Evolutionary conservation across 2,113 vertebrate species (phyloP).

Genomic region (Rhynchomys soricoides): DNA sequence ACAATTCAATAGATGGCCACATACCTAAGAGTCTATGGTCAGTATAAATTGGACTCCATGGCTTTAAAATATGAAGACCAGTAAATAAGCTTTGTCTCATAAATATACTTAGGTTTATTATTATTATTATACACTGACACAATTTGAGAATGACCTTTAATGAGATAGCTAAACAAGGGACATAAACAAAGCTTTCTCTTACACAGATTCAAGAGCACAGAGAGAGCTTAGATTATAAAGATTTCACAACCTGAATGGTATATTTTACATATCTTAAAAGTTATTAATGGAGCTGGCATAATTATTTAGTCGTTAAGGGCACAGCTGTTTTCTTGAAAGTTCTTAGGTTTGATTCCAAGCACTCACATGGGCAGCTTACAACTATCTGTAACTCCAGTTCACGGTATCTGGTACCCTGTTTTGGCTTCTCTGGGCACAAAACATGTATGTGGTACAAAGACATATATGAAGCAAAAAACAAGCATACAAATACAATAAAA

Average conservation of each 20-base stretch:
- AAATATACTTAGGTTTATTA: background rate
- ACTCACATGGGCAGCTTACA: background rate
- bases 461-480: background rate
- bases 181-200: background rate
- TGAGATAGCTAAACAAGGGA: background rate
- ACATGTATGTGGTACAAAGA: background rate
- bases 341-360: background rate
- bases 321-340: background rate
- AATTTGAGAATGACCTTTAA: background rate
- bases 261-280: background rate
- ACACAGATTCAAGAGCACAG: background rate
- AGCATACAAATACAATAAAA: background rate
- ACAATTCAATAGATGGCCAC: background rate
- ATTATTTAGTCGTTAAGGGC: background rate
- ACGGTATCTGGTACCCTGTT: background rate
- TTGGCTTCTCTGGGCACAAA: background rate
- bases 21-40: background rate
- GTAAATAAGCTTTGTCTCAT: background rate
- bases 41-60: background rate
- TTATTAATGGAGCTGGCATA: background rate
- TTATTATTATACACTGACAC: background rate
- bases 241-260: background rate
- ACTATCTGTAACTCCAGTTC: background rate
- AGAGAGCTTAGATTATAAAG: background rate
- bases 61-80: background rate